phyloP scores from a whole-genome alignment of 2,113 vertebrate species.

The Dicentrarchus labrax region DNA sequence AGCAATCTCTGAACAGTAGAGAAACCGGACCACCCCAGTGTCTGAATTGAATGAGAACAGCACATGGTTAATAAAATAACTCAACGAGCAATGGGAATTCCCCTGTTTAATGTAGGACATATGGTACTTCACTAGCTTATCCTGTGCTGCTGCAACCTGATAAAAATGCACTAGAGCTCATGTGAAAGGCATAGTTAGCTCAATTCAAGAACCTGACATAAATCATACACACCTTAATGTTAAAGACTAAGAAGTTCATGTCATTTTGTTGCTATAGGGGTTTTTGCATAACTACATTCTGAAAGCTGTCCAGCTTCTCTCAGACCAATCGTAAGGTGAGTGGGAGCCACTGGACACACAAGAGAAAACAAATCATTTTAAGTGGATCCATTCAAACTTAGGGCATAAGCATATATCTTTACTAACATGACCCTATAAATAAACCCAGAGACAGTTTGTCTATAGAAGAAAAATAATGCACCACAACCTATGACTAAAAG shows the following conservation, averaged over 20 bases:
- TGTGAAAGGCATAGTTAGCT: slow-evolving; percentile 72
- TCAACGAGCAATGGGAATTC: slow-evolving; percentile 15
- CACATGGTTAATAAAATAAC: slow-evolving; percentile 31
- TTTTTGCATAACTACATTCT: slow-evolving; percentile 83
- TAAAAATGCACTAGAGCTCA: slow-evolving; percentile 64
- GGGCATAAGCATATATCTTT: slow-evolving; percentile 71
- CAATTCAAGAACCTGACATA: slow-evolving; percentile 63
- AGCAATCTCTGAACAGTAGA: background rate
- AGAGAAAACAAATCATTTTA: slow-evolving; percentile 55
- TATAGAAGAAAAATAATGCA: slow-evolving; percentile 74
- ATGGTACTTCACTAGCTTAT: slow-evolving; percentile 69
- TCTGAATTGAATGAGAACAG: slow-evolving; percentile 35
- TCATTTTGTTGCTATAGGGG: slow-evolving; percentile 68
- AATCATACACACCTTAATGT: slow-evolving; percentile 70
- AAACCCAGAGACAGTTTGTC: slow-evolving; percentile 80
- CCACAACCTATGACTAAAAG: slow-evolving; percentile 84
- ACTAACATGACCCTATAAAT: slow-evolving; percentile 85
- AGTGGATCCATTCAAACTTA: slow-evolving; percentile 72
- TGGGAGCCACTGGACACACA: slow-evolving; percentile 66
- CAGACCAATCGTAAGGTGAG: slow-evolving; percentile 58
- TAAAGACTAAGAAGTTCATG: slow-evolving; percentile 70
- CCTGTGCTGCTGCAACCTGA: slow-evolving; percentile 75
- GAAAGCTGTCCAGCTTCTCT: slow-evolving; percentile 80
- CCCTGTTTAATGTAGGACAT: slow-evolving; percentile 31
- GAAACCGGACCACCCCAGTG: slow-evolving; percentile 24